Base-by-base conservation (phyloP, 2,888 invertebrate genomes). In the Pseudoips prasinana region DNA sequence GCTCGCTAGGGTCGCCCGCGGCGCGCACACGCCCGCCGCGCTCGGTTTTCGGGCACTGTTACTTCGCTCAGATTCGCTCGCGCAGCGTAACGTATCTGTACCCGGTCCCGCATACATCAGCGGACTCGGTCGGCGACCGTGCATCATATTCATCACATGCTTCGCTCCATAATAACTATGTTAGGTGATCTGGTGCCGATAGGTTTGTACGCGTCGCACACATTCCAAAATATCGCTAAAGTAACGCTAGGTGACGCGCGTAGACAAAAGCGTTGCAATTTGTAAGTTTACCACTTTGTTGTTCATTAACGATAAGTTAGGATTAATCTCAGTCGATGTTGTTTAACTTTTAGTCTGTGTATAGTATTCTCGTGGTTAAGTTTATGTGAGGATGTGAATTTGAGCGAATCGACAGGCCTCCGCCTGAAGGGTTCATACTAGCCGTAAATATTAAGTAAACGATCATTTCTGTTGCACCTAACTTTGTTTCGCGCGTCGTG, bases 241-340 rank as follows among this genome's bases (percentile, higher is more conserved):
- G 73, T 76, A 75, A 75, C 74, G 75, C 71, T 60, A 66, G 51
- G 72, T 71, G 78, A 66, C 73, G 74, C 75, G 73, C 69, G 66
- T 66, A 72, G 57, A 58, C 60, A 56, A 63, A 58, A 69, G 79
- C 81, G 80, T 75, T 75, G 66, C 77, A 68, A 64, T 69, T 73
- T 81, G 75, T 82, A 79, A 77, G 78, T 85, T 86, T 84, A 85
- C 87, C 87, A 87, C 86, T 83, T 79, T 85, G 86, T 84, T 87
- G 87, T 87, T 87, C 87, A 87, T 86, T 86, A 87, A 79, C 75
- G 80, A 73, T 87, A 87, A 87, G 87, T 79, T 87, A 87, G 86
- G 62, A 77, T 80, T 85, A 87, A 85, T 84, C 77, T 86, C 83
- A 81, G 77, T 85, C 73, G 82, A 81, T 83, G 84, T 85, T 80